Percentiles rank a stretch among this genome's conserved stretches.
Evolutionary conservation across 2,888 invertebrate species (phyloP).

Genomic region (Phaedon cochleariae): DNA sequence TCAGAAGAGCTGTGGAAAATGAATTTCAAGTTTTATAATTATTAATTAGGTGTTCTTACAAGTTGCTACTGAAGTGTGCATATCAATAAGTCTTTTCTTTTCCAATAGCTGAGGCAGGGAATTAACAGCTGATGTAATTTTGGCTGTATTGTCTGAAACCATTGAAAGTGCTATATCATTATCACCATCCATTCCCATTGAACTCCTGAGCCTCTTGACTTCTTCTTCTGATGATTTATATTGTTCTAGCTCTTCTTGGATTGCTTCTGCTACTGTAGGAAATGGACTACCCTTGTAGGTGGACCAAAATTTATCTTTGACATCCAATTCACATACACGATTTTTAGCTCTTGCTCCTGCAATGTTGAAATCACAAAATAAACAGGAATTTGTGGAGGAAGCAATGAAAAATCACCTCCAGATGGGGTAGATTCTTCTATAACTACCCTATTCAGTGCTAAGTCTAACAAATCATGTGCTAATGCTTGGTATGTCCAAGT

Average conservation of each 20-base stretch:
- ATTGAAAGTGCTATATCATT: slow-evolving; percentile 85
- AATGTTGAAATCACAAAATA: no score
- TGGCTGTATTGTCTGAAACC: slow-evolving; percentile 92
- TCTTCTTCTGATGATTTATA: slow-evolving; percentile 93
- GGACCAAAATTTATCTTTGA: slow-evolving; percentile 91
- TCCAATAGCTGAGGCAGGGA: slow-evolving; percentile 96
- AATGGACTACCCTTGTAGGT: slow-evolving; percentile 94
- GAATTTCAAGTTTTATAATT: neutral
- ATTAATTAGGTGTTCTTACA: slow-evolving; percentile 59
- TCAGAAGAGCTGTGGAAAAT: slow-evolving; percentile 71
- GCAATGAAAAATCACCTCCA: no score
- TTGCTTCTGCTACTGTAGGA: slow-evolving; percentile 96
- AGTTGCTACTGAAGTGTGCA: slow-evolving; percentile 99
- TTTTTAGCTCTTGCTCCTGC: slow-evolving; percentile 78
- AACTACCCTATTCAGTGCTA: slow-evolving; percentile 81
- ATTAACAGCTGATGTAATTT: slow-evolving; percentile 93
- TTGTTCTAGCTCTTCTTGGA: slow-evolving; percentile 96
- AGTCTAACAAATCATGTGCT: slow-evolving; percentile 93
- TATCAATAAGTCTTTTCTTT: slow-evolving; percentile 96
- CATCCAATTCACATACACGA: slow-evolving; percentile 89
- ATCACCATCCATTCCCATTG: slow-evolving; percentile 93
- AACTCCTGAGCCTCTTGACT: slow-evolving; percentile 91
- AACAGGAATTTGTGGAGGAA: no score
- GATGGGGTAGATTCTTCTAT: slow-evolving; percentile 57
- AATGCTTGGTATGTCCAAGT: slow-evolving; percentile 99